Conservation (phyloP, 2,113 vertebrate genomes). For the Candoia aspera region DNA sequence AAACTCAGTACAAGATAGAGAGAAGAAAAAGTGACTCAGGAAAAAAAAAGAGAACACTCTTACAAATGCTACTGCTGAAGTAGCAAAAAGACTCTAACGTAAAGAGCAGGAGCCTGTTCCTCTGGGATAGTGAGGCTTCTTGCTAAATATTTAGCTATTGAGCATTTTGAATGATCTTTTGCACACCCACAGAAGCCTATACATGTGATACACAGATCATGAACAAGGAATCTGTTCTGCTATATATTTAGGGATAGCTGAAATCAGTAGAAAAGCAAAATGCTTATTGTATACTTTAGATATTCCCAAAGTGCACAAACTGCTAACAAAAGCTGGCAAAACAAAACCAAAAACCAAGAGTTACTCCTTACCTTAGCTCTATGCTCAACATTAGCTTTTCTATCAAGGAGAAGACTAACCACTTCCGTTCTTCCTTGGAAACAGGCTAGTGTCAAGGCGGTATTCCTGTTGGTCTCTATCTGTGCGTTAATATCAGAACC, state of each 20-base stretch:
- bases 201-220: not conserved
- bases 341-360: not conserved
- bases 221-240: not conserved
- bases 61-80: not conserved
- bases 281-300: not conserved
- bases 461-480: conserved; percentile 99
- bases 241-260: not conserved
- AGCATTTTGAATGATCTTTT: not conserved
- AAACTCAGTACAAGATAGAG: too few species aligned
- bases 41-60: not conserved
- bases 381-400: conserved; percentile 97
- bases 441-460: conserved; percentile 95
- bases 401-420: conserved; percentile 94
- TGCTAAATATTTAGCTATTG: not conserved
- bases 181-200: not conserved
- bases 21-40: not conserved
- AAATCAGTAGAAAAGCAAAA: not conserved
- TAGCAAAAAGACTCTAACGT: not conserved
- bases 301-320: not conserved
- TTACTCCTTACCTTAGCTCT: conserved; percentile 87
- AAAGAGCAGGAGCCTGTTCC: not conserved
- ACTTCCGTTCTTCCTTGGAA: conserved; percentile 98
- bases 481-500: conserved; percentile 99
- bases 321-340: not conserved
- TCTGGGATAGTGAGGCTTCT: not conserved